A percentile compares a stretch with the other conserved stretches of the same genome.
Evolutionary conservation across 2,888 invertebrate genomes (phyloP).

Genomic region (Polylopha cassiicola): DNA sequence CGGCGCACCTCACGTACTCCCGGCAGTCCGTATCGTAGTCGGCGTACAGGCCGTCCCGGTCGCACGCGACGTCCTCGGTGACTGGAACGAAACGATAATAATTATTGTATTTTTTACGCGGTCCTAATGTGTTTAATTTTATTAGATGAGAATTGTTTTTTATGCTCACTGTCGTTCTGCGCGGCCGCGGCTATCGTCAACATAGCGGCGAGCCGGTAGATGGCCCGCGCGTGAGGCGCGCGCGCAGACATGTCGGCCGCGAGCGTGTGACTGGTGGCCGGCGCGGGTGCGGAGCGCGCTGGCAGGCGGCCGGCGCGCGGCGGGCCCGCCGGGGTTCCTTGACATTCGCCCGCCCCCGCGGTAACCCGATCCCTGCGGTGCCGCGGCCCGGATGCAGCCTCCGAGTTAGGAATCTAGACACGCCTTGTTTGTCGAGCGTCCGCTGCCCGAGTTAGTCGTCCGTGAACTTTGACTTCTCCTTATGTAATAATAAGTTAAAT

Average conservation of each 20-base stretch:
- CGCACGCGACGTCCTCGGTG: slow-evolving; percentile 46
- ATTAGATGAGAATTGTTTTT: slow-evolving; percentile 3
- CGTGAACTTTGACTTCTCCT: slow-evolving; percentile 61
- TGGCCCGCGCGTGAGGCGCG: slow-evolving; percentile 41
- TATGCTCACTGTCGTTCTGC: slow-evolving; percentile 46
- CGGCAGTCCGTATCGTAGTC: slow-evolving; percentile 65
- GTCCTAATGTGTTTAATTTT: neutral
- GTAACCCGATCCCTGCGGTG: slow-evolving; percentile 59
- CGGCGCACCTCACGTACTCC: slow-evolving; percentile 63
- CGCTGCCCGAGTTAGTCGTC: slow-evolving; percentile 51
- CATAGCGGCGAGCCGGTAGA: slow-evolving; percentile 27
- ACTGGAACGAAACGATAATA: slow-evolving; percentile 38
- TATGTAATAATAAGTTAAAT: slow-evolving; percentile 49
- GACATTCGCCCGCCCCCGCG: slow-evolving; percentile 69
- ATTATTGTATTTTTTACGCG: neutral
- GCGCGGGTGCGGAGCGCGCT: slow-evolving; percentile 26
- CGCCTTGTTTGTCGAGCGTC: slow-evolving; percentile 55
- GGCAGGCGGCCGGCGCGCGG: slow-evolving; percentile 24
- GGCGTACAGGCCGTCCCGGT: slow-evolving; percentile 61
- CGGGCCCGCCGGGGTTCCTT: slow-evolving; percentile 58
- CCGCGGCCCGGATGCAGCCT: slow-evolving; percentile 71
- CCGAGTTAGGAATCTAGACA: slow-evolving; percentile 66
- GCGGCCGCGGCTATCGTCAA: slow-evolving; percentile 28
- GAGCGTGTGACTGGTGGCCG: slow-evolving; percentile 44
- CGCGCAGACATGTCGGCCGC: slow-evolving; percentile 65